Evolutionary conservation across 2,888 invertebrate genomes (phyloP).

Genomic region (Dilophus febrilis): DNA sequence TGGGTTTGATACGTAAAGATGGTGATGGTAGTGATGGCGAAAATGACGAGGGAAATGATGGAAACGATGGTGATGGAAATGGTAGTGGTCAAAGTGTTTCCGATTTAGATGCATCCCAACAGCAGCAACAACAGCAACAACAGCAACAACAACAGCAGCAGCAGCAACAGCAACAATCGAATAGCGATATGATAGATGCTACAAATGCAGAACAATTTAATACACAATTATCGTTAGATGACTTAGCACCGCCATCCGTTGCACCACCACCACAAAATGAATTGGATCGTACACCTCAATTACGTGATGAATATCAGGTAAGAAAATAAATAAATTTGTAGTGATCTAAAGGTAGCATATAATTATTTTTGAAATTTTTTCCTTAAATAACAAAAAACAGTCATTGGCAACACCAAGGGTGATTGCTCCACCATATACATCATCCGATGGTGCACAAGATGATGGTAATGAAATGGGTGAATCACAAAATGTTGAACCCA

Average conservation of each 20-base stretch:
- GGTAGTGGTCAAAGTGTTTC: constrained; percentile 6
- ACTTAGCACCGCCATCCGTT: constrained; percentile 35
- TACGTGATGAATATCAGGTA: constrained; percentile 7
- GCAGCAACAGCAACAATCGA: constrained; percentile 1
- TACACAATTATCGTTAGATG: constrained; percentile 33
- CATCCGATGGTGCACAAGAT: background rate
- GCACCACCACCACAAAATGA: constrained; percentile 27
- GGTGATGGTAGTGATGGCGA: constrained; percentile 23
- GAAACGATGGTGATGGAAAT: constrained; percentile 8
- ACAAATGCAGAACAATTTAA: constrained; percentile 3
- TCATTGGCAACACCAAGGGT: constrained; percentile 8
- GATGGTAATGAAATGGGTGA: too few species aligned
- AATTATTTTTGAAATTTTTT: background rate
- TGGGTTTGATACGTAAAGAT: constrained; percentile 38
- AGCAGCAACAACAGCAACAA: background rate
- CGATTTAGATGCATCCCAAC: too few species aligned
- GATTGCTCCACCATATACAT: too few species aligned
- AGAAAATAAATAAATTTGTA: background rate
- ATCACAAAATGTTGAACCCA: too few species aligned
- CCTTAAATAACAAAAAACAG: constrained; percentile 2
- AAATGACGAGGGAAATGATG: constrained; percentile 11
- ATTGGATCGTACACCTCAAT: constrained; percentile 6
- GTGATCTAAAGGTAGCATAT: background rate
- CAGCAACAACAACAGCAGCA: constrained; percentile 1
- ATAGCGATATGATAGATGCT: constrained; percentile 3